These are phyloP conservation scores for Alca torda DNA, from an alignment of 2,797 vertebrate genomes.

Conservation along the genomic window DNA sequence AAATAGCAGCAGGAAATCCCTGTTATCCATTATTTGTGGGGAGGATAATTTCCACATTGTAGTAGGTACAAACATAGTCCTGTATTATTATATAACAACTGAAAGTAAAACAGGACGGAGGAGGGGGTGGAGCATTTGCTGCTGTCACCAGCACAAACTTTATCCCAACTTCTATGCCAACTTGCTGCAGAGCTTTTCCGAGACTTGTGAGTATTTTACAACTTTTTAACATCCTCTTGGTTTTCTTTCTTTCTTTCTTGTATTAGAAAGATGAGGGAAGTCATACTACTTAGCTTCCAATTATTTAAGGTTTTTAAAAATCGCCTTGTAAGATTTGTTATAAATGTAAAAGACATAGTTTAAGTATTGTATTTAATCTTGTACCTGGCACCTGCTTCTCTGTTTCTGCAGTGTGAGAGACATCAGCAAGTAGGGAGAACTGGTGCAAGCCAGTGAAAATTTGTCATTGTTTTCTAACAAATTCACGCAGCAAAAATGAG, in stretches of 20 bases:
- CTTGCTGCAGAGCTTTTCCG: neutral
- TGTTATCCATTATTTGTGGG: rapidly evolving
- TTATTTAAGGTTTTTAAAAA: neutral
- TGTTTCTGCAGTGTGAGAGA: neutral
- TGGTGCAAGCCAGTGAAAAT: neutral
- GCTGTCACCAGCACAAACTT: neutral
- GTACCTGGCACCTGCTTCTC: neutral
- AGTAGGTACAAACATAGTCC: neutral
- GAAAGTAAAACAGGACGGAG: conserved; percentile 47
- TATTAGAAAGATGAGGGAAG: neutral
- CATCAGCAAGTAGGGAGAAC: neutral
- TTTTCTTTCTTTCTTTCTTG: neutral
- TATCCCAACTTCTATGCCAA: neutral
- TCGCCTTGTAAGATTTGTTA: neutral
- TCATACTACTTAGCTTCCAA: neutral
- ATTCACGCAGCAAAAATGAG: neutral
- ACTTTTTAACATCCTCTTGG: neutral
- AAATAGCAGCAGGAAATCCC: neutral
- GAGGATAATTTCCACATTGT: neutral
- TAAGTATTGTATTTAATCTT: neutral
- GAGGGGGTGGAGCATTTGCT: neutral
- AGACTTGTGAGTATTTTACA: conserved; percentile 53
- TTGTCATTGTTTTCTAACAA: neutral
- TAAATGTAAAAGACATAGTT: neutral
- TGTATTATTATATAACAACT: neutral